phyloP scores from a whole-genome alignment of 2,888 invertebrate genomes.

The Drosophila meridionalis region DNA sequence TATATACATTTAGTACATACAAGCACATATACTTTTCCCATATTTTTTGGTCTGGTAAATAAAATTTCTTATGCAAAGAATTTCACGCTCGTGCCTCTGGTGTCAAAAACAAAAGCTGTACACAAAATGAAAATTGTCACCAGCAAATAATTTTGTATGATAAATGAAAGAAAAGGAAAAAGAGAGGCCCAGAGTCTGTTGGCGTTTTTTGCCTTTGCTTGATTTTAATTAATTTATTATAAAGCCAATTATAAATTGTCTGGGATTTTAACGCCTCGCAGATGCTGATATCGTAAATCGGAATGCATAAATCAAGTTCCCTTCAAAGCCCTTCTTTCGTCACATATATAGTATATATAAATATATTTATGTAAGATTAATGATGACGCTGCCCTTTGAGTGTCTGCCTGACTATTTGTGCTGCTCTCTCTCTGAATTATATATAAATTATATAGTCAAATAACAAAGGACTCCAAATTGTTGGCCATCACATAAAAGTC shows the following conservation, averaged over 20 bases:
- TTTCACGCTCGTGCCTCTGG: conserved; percentile 5
- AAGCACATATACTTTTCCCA: neutral
- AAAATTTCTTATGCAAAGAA: conserved; percentile 16
- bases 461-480: conserved; percentile 36
- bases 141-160: neutral
- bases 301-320: conserved; percentile 18
- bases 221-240: conserved; percentile 34
- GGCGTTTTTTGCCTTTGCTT: neutral
- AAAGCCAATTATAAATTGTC: conserved; percentile 29
- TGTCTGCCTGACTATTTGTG: neutral
- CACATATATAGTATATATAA: neutral
- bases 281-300: conserved; percentile 23
- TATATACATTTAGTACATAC: neutral
- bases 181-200: neutral
- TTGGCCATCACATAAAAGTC: conserved; percentile 25
- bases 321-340: neutral
- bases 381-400: conserved; percentile 28
- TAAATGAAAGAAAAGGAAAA: conserved; percentile 8
- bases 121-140: conserved; percentile 28
- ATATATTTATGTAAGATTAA: conserved; percentile 35
- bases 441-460: conserved; percentile 63
- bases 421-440: conserved; percentile 46
- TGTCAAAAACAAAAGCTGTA: conserved; percentile 6
- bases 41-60: conserved; percentile 3
- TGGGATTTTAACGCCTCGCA: conserved; percentile 8